Evolutionary conservation across 2,113 vertebrate genomes (phyloP), one percentile per base, ranked within the genome.

Genomic region (Tylochromis polylepis): DNA sequence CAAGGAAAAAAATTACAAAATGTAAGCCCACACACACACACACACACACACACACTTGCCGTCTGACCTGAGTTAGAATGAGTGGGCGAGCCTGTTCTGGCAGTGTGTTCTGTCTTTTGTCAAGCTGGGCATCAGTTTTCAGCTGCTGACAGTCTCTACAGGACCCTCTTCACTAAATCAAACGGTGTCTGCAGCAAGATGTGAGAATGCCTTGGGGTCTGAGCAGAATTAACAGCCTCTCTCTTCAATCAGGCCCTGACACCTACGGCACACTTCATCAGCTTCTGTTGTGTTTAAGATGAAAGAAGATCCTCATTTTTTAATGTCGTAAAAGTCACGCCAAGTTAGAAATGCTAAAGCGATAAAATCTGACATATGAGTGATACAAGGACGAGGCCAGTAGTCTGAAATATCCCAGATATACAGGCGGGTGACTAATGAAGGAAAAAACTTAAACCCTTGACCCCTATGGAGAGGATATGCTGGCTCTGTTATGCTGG

Each of bases 91-190:
- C 10, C 4, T 80, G 34, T 83, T 75, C 56, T 11, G 31, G 56
- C 11, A 53, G 7, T 11, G 62, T 16, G 86, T 31, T 86, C 84
- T 93, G 90, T 88, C 53, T 81, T 92, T 87, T 90, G 86, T 93
- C 89, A 86, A 27, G 3, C 53, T 15, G 79, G 75, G 58, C 72
- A 65, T 86, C 89, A 75, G 31, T 72, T 83, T 34, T 53, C 38
- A 81, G 87, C 89, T 79, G 88, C 62, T 87, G 92, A 92, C 85
- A 86, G 81, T 46, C 81, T 89, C 86, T 70, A 80, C 83, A 79
- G 78, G 87, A 80, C 6, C 53, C 91, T 86, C 92, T 93, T 82
- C 85, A 88, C 81, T 89, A 90, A 92, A 94, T 93, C 93, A 93
- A 77, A 59, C n/a, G 14, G 15, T 4, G 83, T 83, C 78, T 84